Conservation (phyloP, 2,113 vertebrate genomes). For the Elephantulus edwardii region DNA sequence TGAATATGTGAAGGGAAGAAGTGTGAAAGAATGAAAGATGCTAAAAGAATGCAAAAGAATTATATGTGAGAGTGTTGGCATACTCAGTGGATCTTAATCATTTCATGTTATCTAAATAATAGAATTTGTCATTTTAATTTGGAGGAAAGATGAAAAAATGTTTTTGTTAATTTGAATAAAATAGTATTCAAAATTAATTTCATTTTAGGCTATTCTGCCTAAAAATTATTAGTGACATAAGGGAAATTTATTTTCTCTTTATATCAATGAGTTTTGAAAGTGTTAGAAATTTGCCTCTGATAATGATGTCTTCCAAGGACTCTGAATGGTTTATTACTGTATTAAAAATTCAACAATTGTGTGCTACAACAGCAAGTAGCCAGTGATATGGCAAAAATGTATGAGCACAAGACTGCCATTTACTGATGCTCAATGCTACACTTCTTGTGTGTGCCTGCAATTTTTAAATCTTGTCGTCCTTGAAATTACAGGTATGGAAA, state of each 20-base stretch:
- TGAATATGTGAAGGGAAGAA: constrained; percentile 48
- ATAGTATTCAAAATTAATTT: constrained; percentile 61
- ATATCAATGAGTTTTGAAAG: constrained; percentile 75
- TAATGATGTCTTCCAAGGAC: constrained; percentile 3
- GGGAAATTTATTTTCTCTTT: constrained; percentile 67
- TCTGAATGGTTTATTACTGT: constrained; percentile 76
- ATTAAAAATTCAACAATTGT: constrained; percentile 76
- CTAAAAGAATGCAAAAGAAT: background rate
- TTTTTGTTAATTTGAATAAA: constrained; percentile 33
- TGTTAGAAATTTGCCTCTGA: constrained; percentile 67
- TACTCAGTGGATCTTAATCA: background rate
- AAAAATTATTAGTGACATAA: constrained; percentile 58
- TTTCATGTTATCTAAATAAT: constrained; percentile 46
- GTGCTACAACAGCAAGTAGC: constrained; percentile 64
- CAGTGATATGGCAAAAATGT: constrained; percentile 75
- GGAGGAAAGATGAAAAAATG: constrained; percentile 15
- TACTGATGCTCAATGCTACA: constrained; percentile 77
- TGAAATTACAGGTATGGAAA: constrained; percentile 82
- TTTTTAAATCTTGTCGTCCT: constrained; percentile 75
- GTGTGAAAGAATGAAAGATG: constrained; percentile 41
- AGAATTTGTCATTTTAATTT: background rate
- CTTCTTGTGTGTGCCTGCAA: constrained; percentile 74
- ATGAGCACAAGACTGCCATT: constrained; percentile 75
- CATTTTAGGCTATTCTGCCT: constrained; percentile 42
- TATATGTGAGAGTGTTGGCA: constrained; percentile 1